A percentile compares a stretch with the other conserved stretches of the same genome.
These are phyloP conservation scores for Enhydra lutris DNA, from an alignment of 2,113 vertebrate genomes.

Conservation along the genomic window DNA sequence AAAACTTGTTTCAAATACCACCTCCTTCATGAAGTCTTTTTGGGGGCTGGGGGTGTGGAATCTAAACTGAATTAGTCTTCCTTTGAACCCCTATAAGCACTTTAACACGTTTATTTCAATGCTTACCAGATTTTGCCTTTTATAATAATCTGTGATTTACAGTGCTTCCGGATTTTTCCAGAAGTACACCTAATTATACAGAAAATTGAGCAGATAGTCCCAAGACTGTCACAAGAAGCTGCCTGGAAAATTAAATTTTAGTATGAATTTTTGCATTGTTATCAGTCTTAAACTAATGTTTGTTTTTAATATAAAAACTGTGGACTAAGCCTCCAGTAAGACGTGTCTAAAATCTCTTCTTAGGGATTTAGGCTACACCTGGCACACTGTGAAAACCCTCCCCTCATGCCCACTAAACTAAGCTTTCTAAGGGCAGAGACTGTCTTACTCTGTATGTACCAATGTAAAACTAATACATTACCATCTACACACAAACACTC, in stretches of 20 bases:
- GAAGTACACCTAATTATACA: not conserved
- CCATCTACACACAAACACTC: not conserved
- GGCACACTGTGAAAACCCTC: not conserved
- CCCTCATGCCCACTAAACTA: not conserved
- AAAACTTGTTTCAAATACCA: not conserved
- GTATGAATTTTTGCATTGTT: not conserved
- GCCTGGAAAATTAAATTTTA: not conserved
- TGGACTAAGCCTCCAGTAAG: not conserved
- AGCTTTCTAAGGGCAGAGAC: not conserved
- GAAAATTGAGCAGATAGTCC: not conserved
- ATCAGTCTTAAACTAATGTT: not conserved
- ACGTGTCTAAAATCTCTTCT: not conserved
- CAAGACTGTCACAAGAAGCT: not conserved
- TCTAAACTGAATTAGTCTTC: not conserved
- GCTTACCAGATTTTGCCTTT: not conserved
- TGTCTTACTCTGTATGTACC: not conserved
- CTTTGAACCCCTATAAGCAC: not conserved
- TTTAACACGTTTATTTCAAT: not conserved
- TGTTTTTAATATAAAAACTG: not conserved
- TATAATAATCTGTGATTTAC: not conserved
- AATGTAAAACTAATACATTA: not conserved
- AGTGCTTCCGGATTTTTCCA: not conserved
- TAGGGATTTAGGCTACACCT: not conserved
- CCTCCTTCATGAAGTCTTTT: not conserved
- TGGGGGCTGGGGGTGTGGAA: too few species aligned